phyloP scores from a whole-genome alignment of 1,140 invertebrate species.

The Nixonia krombeini region DNA sequence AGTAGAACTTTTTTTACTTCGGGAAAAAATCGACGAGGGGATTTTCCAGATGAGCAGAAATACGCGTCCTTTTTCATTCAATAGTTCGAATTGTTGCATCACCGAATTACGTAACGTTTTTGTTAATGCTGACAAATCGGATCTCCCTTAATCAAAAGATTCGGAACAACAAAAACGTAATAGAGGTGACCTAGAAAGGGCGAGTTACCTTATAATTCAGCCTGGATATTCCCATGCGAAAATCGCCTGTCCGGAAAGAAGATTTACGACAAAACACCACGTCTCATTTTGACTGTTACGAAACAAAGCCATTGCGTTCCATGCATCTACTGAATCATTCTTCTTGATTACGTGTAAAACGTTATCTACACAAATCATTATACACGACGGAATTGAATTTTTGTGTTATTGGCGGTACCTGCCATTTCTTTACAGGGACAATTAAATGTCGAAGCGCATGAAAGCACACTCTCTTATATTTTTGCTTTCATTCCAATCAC shows the following conservation, averaged over 20 bases:
- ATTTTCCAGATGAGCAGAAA: too few relatives aligned
- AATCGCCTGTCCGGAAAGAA: constrained; percentile 3
- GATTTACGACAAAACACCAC: constrained; percentile 11
- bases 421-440: too few relatives aligned
- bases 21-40: too few relatives aligned
- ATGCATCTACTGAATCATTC: neutral
- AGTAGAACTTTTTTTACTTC: too few relatives aligned
- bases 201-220: constrained; percentile 24
- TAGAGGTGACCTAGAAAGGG: neutral
- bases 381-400: too few relatives aligned
- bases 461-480: too few relatives aligned
- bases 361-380: neutral
- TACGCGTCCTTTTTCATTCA: too few relatives aligned
- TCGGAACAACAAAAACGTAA: constrained; percentile 7
- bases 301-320: neutral
- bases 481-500: too few relatives aligned
- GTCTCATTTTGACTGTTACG: neutral
- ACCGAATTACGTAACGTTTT: neutral
- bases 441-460: neutral
- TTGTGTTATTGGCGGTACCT: too few relatives aligned
- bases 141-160: neutral
- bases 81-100: too few relatives aligned
- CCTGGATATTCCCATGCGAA: constrained; percentile 1
- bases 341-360: neutral
- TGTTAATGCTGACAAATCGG: neutral